These are phyloP conservation scores for Hydra vulgaris DNA, from an alignment of 30 jellyfish, hydroid and myxozoan genomes.

Conservation along the genomic window DNA sequence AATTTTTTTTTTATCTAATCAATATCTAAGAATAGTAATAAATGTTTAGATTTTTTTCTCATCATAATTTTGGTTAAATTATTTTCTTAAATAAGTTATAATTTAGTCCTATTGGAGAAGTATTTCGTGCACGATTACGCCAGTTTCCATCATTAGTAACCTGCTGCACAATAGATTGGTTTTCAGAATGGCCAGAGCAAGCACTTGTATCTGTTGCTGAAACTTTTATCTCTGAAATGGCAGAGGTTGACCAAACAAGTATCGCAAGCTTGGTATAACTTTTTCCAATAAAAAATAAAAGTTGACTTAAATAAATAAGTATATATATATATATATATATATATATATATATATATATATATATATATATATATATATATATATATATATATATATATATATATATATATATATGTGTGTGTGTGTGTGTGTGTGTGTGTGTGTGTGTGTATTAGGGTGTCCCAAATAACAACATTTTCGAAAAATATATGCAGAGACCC, in stretches of 20 bases:
- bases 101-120: conserved; percentile 91
- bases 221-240: conserved; percentile 79
- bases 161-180: conserved; percentile 97
- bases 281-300: not conserved
- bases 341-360: too few relatives aligned
- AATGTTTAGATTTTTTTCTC: not conserved
- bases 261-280: conserved; percentile 65
- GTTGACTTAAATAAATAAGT: not conserved
- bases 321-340: too few relatives aligned
- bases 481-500: too few relatives aligned
- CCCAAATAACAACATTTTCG: too few relatives aligned
- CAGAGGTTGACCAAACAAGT: conserved; percentile 76
- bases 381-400: too few relatives aligned
- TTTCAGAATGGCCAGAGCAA: conserved; percentile 96
- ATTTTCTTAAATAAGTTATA: not conserved
- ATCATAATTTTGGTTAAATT: too few relatives aligned
- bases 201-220: conserved; percentile 87
- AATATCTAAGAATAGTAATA: too few relatives aligned
- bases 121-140: conserved; percentile 80
- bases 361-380: too few relatives aligned
- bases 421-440: too few relatives aligned
- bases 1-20: too few relatives aligned
- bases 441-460: too few relatives aligned
- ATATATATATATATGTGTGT: too few relatives aligned
- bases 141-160: conserved; percentile 93